Conservation (phyloP, 2,888 invertebrate genomes). For the Plutella xylostella region DNA sequence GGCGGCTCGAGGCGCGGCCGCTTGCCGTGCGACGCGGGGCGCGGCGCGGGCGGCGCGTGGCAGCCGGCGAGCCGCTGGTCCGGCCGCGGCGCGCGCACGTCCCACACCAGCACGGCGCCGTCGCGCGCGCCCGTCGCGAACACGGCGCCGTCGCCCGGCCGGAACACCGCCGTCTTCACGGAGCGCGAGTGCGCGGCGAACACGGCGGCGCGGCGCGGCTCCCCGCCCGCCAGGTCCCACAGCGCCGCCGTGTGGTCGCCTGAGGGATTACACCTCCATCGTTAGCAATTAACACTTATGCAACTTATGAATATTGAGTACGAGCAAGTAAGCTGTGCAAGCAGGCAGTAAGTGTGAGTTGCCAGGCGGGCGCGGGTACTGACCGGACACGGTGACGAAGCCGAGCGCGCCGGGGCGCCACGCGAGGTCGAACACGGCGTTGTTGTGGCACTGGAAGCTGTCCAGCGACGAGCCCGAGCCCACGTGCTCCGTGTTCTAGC, state of each 20-base stretch:
- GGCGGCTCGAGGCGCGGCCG: slow-evolving; percentile 55
- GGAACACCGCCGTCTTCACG: slow-evolving; percentile 84
- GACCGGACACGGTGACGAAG: slow-evolving; percentile 80
- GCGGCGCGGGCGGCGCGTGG: slow-evolving; percentile 62
- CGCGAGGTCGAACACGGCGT: slow-evolving; percentile 90
- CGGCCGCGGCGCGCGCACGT: slow-evolving; percentile 71
- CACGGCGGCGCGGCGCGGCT: slow-evolving; percentile 53
- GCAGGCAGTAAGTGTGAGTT: too few species aligned
- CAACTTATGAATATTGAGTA: too few species aligned
- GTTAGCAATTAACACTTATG: too few species aligned
- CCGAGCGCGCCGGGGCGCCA: slow-evolving; percentile 85
- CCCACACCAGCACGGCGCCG: slow-evolving; percentile 90
- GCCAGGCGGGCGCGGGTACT: not conserved
- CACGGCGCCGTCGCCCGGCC: slow-evolving; percentile 75
- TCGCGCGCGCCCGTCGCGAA: slow-evolving; percentile 92
- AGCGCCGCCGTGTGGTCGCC: slow-evolving; percentile 86
- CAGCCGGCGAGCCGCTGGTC: slow-evolving; percentile 80
- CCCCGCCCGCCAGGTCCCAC: slow-evolving; percentile 76
- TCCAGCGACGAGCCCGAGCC: slow-evolving; percentile 48
- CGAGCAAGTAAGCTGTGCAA: too few species aligned
- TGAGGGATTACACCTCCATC: too few species aligned
- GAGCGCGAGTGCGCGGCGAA: slow-evolving; percentile 85
- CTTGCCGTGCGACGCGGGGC: slow-evolving; percentile 63
- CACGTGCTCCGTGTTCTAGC: too few species aligned
- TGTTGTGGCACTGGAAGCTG: slow-evolving; percentile 77